Conservation (phyloP, 53 echinoderm and acorn worm species). For the Crossaster papposus region DNA sequence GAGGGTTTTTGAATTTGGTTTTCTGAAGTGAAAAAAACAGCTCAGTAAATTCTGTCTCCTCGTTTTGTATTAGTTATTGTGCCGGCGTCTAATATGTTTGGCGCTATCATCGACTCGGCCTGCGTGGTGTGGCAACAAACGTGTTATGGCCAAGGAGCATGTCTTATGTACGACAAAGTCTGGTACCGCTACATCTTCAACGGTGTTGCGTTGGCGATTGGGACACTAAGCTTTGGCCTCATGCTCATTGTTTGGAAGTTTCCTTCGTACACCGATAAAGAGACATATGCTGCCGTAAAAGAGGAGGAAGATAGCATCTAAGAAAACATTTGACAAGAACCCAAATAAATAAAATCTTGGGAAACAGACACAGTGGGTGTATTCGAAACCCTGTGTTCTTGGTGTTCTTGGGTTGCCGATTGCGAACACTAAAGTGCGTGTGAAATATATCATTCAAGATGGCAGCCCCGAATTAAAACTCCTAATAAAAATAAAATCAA, state of each 20-base stretch:
- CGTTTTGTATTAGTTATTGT: background rate
- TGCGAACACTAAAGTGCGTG: too few relatives aligned
- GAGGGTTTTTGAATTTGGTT: background rate
- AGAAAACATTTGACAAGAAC: background rate
- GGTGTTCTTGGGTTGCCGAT: too few relatives aligned
- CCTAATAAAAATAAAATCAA: too few relatives aligned
- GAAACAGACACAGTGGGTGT: too few relatives aligned
- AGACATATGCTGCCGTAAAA: background rate
- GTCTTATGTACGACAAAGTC: slow-evolving; percentile 3
- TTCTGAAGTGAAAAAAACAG: background rate
- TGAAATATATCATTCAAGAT: too few relatives aligned
- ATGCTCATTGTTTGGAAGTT: background rate
- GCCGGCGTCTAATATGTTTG: slow-evolving; percentile 2
- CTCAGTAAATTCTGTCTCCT: background rate
- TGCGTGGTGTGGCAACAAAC: slow-evolving; percentile 18
- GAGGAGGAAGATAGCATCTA: background rate
- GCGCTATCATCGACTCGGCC: slow-evolving; percentile 1
- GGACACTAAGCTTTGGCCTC: background rate
- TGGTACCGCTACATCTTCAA: slow-evolving; percentile 3
- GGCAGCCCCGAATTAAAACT: too few relatives aligned
- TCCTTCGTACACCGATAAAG: background rate
- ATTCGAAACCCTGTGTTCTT: too few relatives aligned
- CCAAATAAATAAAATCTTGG: too few relatives aligned
- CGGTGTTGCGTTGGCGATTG: background rate
- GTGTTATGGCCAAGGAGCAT: slow-evolving; percentile 16